Conservation (phyloP, 2,888 invertebrate species). For the Volucella inflata region DNA sequence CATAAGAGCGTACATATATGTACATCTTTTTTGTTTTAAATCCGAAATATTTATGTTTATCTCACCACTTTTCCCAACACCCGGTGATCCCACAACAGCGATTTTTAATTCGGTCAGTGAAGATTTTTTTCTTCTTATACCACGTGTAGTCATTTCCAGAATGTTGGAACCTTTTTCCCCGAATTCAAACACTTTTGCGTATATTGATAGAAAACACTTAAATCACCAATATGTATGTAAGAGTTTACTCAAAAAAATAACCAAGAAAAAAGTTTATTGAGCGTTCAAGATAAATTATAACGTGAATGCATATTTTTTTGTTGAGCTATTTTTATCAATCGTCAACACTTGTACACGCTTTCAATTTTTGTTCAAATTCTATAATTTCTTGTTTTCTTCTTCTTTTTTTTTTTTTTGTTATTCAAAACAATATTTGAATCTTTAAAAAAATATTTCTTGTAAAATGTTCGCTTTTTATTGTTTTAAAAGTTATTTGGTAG, state of each 20-base stretch:
- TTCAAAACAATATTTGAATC: neutral
- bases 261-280: neutral
- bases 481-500: constrained; percentile 7
- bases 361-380: neutral
- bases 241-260: constrained; percentile 14
- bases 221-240: constrained; percentile 3
- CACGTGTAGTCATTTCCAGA: constrained; percentile 89
- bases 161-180: neutral
- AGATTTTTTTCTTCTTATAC: constrained; percentile 94
- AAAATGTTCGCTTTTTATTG: constrained; percentile 9
- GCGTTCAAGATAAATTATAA: constrained; percentile 17
- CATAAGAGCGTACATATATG: constrained; percentile 20
- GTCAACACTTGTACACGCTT: constrained; percentile 23
- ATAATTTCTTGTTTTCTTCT: constrained; percentile 1
- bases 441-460: neutral
- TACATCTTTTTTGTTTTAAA: neutral
- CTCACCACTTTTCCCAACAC: constrained; percentile 96
- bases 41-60: constrained; percentile 17
- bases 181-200: neutral
- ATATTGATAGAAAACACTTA: constrained; percentile 23
- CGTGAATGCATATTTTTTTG: constrained; percentile 17
- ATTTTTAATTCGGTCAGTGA: constrained; percentile 95
- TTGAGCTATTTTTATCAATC: constrained; percentile 36
- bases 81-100: constrained; percentile 94
- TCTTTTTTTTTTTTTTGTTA: constrained; percentile 8